A percentile compares a stretch with the other conserved stretches of the same genome.
These are phyloP conservation scores for Tenthredo notha DNA, from an alignment of 2,888 invertebrate genomes.

Conservation along the genomic window DNA sequence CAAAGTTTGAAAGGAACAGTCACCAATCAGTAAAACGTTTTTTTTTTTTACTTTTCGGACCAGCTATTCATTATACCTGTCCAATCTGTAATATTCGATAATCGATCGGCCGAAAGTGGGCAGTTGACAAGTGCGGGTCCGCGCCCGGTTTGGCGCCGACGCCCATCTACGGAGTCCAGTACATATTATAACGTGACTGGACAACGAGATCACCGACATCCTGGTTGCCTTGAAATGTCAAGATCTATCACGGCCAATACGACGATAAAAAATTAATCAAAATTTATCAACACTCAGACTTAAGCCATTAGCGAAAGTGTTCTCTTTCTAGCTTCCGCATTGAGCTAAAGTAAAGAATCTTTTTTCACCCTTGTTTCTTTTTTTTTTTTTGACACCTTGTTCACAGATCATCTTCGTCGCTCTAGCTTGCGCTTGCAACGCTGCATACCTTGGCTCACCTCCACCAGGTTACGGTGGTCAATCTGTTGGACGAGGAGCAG, in stretches of 20 bases:
- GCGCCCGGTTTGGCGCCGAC: slow-evolving; percentile 17
- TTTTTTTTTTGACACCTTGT: not conserved
- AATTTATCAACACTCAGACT: not conserved
- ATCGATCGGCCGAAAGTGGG: slow-evolving; percentile 19
- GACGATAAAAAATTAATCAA: not conserved
- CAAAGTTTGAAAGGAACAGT: not conserved
- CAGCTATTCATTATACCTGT: not conserved
- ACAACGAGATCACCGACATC: slow-evolving; percentile 49
- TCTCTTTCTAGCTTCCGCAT: slow-evolving; percentile 4
- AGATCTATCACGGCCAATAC: slow-evolving; percentile 31
- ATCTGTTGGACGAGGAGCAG: slow-evolving; percentile 32
- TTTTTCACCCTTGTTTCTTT: slow-evolving; percentile 7
- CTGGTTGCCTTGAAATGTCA: slow-evolving; percentile 52
- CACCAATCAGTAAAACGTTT: slow-evolving; percentile 14
- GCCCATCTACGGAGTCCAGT: slow-evolving; percentile 17
- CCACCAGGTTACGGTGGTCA: slow-evolving; percentile 36
- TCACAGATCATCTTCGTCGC: slow-evolving; percentile 69
- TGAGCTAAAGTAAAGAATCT: not conserved
- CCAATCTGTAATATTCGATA: slow-evolving; percentile 9
- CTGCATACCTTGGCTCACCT: slow-evolving; percentile 63
- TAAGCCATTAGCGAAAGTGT: slow-evolving; percentile 4
- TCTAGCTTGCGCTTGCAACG: slow-evolving; percentile 64
- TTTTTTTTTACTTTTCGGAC: not conserved
- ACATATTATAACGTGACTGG: slow-evolving; percentile 26
- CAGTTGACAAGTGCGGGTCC: slow-evolving; percentile 38